Conservation (phyloP, 1,140 invertebrate genomes). For the Euglossa dilemma region DNA sequence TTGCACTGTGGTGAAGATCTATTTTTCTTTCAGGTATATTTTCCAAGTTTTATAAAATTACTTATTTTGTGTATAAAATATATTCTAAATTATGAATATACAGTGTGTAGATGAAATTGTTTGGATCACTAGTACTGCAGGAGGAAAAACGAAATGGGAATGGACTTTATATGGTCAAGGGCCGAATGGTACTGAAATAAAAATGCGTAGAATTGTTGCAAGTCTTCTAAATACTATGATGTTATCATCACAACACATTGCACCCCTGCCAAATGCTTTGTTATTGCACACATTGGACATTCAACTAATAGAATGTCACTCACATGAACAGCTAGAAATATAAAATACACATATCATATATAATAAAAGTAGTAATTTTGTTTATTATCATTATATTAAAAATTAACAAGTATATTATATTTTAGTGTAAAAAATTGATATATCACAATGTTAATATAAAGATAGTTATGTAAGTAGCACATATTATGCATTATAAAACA, state of each 20-base stretch:
- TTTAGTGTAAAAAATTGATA: constrained; percentile 3
- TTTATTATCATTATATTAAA: constrained; percentile 24
- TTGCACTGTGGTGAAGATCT: constrained; percentile 72
- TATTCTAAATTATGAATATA: constrained; percentile 26
- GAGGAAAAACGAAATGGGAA: constrained; percentile 66
- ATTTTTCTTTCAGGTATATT: constrained; percentile 76
- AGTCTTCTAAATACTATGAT: constrained; percentile 66
- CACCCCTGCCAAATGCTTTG: constrained; percentile 68
- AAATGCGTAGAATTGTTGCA: constrained; percentile 67
- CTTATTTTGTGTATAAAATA: constrained; percentile 4
- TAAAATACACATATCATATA: constrained; percentile 17
- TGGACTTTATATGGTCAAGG: constrained; percentile 71
- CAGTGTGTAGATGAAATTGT: constrained; percentile 71
- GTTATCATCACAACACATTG: constrained; percentile 58
- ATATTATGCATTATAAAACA: constrained; percentile 13
- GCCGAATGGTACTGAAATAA: constrained; percentile 66
- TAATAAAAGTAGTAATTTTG: constrained; percentile 30
- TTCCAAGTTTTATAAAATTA: background rate
- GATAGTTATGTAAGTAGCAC: background rate
- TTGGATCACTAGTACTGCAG: constrained; percentile 69
- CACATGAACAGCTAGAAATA: constrained; percentile 25
- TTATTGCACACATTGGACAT: constrained; percentile 64
- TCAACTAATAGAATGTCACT: constrained; percentile 60
- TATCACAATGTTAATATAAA: constrained; percentile 17
- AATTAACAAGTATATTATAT: constrained; percentile 16